Percentiles rank a stretch among this genome's conserved stretches.
phyloP scores from a whole-genome alignment of 2,113 vertebrate genomes.

The Rhea americana region DNA sequence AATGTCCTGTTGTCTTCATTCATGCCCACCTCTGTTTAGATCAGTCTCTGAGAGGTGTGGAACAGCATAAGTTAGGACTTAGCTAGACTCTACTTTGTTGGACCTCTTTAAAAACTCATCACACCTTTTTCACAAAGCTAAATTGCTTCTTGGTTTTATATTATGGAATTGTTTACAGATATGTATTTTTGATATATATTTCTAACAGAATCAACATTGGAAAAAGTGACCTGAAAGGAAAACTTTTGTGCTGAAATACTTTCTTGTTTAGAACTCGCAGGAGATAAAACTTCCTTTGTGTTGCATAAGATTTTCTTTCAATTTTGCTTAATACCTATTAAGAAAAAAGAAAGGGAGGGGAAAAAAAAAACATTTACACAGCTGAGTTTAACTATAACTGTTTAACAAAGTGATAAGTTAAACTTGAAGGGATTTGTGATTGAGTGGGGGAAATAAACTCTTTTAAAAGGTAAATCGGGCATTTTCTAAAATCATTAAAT shows the following conservation, averaged over 20 bases:
- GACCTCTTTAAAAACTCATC: background rate
- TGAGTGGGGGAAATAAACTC: background rate
- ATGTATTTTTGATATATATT: background rate
- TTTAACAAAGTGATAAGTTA: background rate
- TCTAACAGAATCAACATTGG: background rate
- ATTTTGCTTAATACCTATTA: background rate
- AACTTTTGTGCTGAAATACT: background rate
- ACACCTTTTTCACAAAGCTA: background rate
- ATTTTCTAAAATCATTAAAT: background rate
- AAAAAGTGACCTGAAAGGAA: background rate
- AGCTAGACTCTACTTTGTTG: background rate
- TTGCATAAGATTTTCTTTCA: background rate
- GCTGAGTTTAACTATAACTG: background rate
- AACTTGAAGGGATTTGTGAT: background rate
- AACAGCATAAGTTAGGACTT: background rate
- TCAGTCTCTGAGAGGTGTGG: background rate
- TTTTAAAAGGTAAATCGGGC: background rate
- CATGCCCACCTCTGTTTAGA: background rate
- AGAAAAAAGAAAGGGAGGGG: background rate
- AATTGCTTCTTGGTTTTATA: background rate
- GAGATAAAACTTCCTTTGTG: background rate
- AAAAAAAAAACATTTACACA: background rate
- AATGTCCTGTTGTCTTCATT: accelerated
- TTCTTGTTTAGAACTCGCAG: background rate
- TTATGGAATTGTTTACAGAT: background rate